A percentile compares a stretch with the other conserved stretches of the same genome.
Conservation (phyloP, 2,888 invertebrate species). For the Drosophila kambysellisi region DNA sequence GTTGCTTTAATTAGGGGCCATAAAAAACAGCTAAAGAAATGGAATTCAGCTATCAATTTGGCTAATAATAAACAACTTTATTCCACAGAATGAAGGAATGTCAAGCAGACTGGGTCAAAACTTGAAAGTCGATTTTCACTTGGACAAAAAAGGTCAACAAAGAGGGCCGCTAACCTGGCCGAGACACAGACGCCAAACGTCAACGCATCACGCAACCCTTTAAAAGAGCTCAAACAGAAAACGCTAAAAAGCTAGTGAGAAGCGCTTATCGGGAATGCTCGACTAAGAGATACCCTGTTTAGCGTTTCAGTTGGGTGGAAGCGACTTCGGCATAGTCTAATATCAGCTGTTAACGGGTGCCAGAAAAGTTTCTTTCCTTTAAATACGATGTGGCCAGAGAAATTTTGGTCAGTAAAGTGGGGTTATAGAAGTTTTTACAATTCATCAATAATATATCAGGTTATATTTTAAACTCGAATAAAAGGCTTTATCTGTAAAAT, state of each 20-base stretch:
- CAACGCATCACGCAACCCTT: conserved; percentile 55
- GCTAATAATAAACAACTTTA: conserved; percentile 19
- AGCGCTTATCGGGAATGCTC: neutral
- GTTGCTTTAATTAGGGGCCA: conserved; percentile 39
- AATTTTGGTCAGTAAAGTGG: too few species aligned
- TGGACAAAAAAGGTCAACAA: conserved; percentile 34
- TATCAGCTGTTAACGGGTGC: neutral
- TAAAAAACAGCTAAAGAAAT: conserved; percentile 38
- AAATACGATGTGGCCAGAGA: too few species aligned
- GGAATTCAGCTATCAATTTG: conserved; percentile 35
- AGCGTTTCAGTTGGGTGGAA: neutral
- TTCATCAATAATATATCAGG: too few species aligned
- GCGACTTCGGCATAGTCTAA: neutral
- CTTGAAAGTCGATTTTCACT: conserved; percentile 27
- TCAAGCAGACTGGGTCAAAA: conserved; percentile 45
- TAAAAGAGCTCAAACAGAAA: conserved; percentile 45
- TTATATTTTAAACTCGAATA: too few species aligned
- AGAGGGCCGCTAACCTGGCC: conserved; percentile 17
- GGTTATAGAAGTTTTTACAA: too few species aligned
- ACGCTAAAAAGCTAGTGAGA: neutral
- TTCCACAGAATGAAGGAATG: conserved; percentile 1
- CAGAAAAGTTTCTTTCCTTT: too few species aligned
- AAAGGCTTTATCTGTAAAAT: neutral
- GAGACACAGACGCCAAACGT: conserved; percentile 10
- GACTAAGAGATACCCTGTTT: neutral